Base-by-base conservation (phyloP, 2,888 invertebrate species). In the Oscheius sp. region DNA sequence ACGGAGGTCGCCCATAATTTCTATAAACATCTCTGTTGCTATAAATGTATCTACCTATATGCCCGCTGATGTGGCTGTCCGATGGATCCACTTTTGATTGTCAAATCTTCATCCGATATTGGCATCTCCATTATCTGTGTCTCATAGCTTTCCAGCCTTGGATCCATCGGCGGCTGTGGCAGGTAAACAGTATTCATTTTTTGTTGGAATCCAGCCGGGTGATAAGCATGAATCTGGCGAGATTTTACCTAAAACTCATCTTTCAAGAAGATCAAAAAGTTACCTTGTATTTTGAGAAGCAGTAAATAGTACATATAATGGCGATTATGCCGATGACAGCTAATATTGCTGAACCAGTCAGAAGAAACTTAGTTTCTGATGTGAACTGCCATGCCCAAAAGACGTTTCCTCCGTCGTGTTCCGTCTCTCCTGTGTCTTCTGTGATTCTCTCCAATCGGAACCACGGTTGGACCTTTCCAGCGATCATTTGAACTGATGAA, bases 71-170 rank as follows among this genome's bases (percentile, higher is more conserved):
- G 72, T 1, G 72, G 64, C 28, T 80, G 70, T 33, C 80, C 78
- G 17, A 80, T 67, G 9, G 80, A 80, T 28, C 80, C 77, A 59
- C 77, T 77, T 64, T 81, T 82, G 68, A 83, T 66, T 49, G 82
- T 75, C 54, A 80, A 65, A 50, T 83, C 81, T 45, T 86, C 86
- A 49, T 86, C 86, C 8, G 85, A 80, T 30, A 86, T 82, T n/a
- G 83, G 79, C 77, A 86, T 73, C 57, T 86, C 84, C 67, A 84
- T 62, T 77, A 84, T 83, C 81, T 85, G 82, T 14, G 82, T 82
- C 50, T 82, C 82, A 63, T 82, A 83, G 47, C 73, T 72, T 8
- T 74, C 71, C 22, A 76, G 72, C 50, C 83, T 73, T 44, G 75
- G 75, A 26, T 75, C 70, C 49, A 71, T 65, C 26, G 70, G 64